Evolutionary conservation across 2,113 vertebrate genomes (phyloP).

Genomic region (Callithrix jacchus): DNA sequence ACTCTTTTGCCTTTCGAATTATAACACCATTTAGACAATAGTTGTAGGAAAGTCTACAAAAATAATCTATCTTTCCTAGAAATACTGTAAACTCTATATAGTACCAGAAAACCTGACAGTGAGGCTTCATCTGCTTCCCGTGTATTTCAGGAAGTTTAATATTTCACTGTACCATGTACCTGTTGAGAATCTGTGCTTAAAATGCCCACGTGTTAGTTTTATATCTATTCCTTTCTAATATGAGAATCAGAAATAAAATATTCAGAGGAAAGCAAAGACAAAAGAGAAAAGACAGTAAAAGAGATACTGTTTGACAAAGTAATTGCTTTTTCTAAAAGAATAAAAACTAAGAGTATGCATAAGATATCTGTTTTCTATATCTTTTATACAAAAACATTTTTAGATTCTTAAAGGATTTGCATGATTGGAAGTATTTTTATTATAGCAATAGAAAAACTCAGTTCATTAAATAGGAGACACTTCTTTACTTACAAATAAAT

Average conservation of each 20-base stretch:
- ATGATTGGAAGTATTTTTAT: background rate
- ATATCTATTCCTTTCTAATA: background rate
- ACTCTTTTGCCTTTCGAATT: background rate
- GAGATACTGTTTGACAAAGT: background rate
- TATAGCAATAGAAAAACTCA: background rate
- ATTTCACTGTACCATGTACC: background rate
- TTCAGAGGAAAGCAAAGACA: background rate
- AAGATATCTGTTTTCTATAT: background rate
- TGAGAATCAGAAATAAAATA: constrained; percentile 13
- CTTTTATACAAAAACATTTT: background rate
- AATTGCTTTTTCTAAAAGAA: background rate
- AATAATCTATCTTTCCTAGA: background rate
- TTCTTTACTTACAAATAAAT: background rate
- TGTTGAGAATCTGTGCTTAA: background rate
- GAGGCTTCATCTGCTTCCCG: background rate
- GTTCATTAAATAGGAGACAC: background rate
- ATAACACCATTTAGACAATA: background rate
- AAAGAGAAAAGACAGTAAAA: background rate
- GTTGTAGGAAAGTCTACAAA: background rate
- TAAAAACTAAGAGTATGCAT: background rate
- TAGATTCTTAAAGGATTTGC: background rate
- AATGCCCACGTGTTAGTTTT: background rate
- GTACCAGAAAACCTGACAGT: background rate
- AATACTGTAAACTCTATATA: background rate
- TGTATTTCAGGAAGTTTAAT: background rate